A percentile compares a stretch with the other conserved stretches of the same genome.
Evolutionary conservation across 2,888 invertebrate species (phyloP).

Genomic region (Listrodromus nycthemerus): DNA sequence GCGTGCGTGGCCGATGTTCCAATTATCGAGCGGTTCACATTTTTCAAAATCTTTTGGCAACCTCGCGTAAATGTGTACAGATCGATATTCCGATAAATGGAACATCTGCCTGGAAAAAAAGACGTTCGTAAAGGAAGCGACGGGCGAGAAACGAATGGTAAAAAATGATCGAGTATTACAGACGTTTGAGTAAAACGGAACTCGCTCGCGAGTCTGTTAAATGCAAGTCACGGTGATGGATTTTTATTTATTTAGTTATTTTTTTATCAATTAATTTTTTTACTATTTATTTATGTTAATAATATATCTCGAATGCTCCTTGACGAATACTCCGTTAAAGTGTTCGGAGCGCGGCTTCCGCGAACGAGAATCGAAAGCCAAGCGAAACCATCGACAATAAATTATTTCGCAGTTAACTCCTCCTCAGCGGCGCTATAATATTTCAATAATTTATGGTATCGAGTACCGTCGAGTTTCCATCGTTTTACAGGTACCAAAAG

Average conservation of each 20-base stretch:
- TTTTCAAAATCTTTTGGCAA: not conserved
- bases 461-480: slow-evolving; percentile 49
- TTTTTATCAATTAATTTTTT: not conserved
- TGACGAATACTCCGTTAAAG: not conserved
- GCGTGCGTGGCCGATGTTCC: not conserved
- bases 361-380: slow-evolving; percentile 29
- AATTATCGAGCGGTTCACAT: not conserved
- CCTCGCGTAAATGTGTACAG: not conserved
- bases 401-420: slow-evolving; percentile 47
- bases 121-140: not conserved
- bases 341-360: slow-evolving; percentile 11
- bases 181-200: slow-evolving; percentile 14
- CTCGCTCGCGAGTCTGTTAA: slow-evolving; percentile 5
- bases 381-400: slow-evolving; percentile 50
- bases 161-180: slow-evolving; percentile 32
- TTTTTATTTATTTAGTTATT: not conserved
- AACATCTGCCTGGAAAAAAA: not conserved
- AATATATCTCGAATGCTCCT: slow-evolving; percentile 1
- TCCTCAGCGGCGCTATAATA: slow-evolving; percentile 42
- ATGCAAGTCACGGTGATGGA: not conserved
- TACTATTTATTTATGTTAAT: not conserved
- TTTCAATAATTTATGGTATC: slow-evolving; percentile 59
- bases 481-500: slow-evolving; percentile 19
- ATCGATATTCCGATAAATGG: not conserved
- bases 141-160: slow-evolving; percentile 10